Evolutionary conservation across 2,797 vertebrate species (phyloP).

Genomic region (Pantherophis alleghaniensis): DNA sequence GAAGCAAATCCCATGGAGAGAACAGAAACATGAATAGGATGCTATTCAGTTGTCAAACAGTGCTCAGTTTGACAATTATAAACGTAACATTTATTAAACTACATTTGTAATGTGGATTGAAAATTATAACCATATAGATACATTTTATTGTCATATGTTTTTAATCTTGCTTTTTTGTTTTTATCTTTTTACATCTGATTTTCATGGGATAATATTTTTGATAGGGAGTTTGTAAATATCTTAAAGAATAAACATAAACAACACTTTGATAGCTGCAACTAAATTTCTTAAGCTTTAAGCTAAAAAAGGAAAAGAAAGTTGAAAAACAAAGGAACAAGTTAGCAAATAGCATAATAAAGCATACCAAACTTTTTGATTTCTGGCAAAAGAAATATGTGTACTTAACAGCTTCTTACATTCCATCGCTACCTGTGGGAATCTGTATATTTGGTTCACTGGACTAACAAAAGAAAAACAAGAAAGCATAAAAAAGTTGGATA

Average conservation of each 20-base stretch:
- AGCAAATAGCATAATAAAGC: neutral
- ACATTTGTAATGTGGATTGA: neutral
- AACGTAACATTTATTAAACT: neutral
- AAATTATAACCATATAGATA: neutral
- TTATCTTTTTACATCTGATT: neutral
- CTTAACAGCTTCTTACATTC: conserved; percentile 7
- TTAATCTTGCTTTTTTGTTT: neutral
- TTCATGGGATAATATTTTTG: neutral
- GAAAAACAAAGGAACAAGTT: neutral
- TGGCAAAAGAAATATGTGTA: neutral
- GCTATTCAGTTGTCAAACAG: no score
- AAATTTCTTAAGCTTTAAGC: neutral
- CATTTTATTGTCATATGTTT: neutral
- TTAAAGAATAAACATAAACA: neutral
- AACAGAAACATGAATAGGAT: neutral
- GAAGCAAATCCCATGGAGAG: neutral
- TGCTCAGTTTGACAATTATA: neutral
- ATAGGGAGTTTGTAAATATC: neutral
- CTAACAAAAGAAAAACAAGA: neutral
- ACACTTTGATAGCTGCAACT: neutral
- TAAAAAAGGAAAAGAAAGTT: neutral
- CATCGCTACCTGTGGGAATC: neutral
- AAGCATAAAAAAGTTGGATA: neutral
- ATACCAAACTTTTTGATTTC: neutral
- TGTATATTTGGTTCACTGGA: neutral